Conservation (phyloP, 2,113 vertebrate genomes). For the Amia ocellicauda region DNA sequence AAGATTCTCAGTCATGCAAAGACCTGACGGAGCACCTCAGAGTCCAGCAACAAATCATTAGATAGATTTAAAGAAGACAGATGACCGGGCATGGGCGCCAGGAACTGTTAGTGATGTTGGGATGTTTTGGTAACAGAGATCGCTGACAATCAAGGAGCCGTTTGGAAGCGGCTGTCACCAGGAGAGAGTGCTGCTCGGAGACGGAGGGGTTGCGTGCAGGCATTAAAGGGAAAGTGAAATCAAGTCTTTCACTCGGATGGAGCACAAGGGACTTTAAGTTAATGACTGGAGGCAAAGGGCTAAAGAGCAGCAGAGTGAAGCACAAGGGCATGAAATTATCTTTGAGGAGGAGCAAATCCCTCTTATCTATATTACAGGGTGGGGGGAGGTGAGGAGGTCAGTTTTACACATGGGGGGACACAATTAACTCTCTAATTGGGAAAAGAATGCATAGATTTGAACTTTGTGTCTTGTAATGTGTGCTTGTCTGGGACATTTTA, state of each 20-base stretch:
- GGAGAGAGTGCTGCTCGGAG: slow-evolving; percentile 30
- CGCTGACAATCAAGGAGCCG: slow-evolving; percentile 41
- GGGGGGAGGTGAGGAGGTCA: slow-evolving; percentile 28
- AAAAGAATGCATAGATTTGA: slow-evolving; percentile 30
- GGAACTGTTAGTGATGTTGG: slow-evolving; percentile 11
- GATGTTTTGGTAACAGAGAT: slow-evolving; percentile 29
- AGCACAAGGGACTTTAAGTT: slow-evolving; percentile 38
- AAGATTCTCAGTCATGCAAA: slow-evolving; percentile 35
- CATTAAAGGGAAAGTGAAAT: slow-evolving; percentile 32
- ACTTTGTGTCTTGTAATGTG: slow-evolving; percentile 31
- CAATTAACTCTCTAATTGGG: slow-evolving; percentile 31
- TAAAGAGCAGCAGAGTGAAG: background rate
- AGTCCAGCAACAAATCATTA: slow-evolving; percentile 37
- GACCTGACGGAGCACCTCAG: slow-evolving; percentile 33
- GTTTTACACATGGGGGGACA: slow-evolving; percentile 46
- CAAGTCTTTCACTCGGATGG: slow-evolving; percentile 15
- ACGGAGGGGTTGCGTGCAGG: slow-evolving; percentile 29
- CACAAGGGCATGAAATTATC: background rate
- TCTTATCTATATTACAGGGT: slow-evolving; percentile 49
- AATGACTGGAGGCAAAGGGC: slow-evolving; percentile 30
- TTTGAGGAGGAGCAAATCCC: slow-evolving; percentile 33
- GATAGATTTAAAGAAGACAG: slow-evolving; percentile 48
- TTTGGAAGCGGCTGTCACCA: slow-evolving; percentile 46
- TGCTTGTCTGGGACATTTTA: slow-evolving; percentile 7
- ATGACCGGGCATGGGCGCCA: slow-evolving; percentile 27